Percentiles rank a stretch among this genome's conserved stretches.
phyloP scores from a whole-genome alignment of 2,113 vertebrate genomes.

The Entomyzon cyanotis region DNA sequence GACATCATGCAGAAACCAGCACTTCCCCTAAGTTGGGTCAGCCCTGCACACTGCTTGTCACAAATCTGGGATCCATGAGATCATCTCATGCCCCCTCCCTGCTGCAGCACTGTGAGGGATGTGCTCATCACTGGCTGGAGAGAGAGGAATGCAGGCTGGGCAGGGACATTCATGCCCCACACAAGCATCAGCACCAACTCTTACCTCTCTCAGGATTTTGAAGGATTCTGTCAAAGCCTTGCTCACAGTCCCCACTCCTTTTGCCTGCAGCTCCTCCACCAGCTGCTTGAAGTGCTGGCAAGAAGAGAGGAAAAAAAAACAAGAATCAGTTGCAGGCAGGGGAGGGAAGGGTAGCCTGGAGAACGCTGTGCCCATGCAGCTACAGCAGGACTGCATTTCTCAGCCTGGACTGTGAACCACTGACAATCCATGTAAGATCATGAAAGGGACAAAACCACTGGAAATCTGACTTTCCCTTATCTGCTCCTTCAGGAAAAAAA shows the following conservation, averaged over 20 bases:
- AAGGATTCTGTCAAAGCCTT: slow-evolving; percentile 92
- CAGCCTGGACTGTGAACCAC: not conserved
- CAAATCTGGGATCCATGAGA: not conserved
- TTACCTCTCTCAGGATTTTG: slow-evolving; percentile 89
- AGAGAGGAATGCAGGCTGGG: not conserved
- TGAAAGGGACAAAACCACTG: not conserved
- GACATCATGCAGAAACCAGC: not conserved
- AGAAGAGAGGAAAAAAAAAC: not conserved
- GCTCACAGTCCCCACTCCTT: slow-evolving; percentile 89
- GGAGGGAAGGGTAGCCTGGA: not conserved
- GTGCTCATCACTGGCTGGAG: not conserved
- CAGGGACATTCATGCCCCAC: not conserved
- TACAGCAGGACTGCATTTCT: not conserved
- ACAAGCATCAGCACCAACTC: not conserved
- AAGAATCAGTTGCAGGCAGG: not conserved
- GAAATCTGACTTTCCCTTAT: not conserved
- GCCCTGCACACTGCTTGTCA: not conserved
- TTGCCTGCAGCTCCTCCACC: slow-evolving; percentile 87
- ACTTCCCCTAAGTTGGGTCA: not conserved
- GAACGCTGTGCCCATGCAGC: not conserved
- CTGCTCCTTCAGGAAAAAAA: not conserved
- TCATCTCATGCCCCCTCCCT: not conserved
- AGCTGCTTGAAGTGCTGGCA: slow-evolving; percentile 92
- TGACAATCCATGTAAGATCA: not conserved
- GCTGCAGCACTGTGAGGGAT: not conserved